phyloP scores from a whole-genome alignment of 2,888 invertebrate species.

The Nipponacmea schrenckii region DNA sequence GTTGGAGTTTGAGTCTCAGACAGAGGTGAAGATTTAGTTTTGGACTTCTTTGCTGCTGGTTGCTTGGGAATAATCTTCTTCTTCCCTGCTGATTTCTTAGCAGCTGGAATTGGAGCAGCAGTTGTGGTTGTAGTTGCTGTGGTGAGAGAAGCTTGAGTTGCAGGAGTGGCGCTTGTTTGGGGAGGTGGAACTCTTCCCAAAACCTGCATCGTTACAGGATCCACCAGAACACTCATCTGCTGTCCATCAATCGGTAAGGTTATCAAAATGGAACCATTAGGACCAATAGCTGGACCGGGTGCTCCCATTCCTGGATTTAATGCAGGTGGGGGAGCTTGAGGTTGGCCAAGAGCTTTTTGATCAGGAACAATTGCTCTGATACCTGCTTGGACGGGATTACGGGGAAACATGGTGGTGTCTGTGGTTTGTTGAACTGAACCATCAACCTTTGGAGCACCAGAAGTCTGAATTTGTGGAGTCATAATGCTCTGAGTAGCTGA shows the following conservation, averaged over 20 bases:
- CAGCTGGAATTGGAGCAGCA: conserved; percentile 6
- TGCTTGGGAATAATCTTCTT: conserved; percentile 14
- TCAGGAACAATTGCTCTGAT: neutral
- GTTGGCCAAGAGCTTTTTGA: neutral
- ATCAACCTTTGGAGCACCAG: neutral
- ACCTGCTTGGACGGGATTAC: conserved; percentile 7
- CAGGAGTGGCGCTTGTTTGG: conserved; percentile 15
- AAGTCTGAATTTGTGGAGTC: conserved; percentile 32
- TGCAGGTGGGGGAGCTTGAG: neutral
- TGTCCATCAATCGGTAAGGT: conserved; percentile 54
- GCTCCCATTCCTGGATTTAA: neutral
- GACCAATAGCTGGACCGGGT: conserved; percentile 18
- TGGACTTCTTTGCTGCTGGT: neutral
- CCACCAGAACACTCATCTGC: conserved; percentile 52
- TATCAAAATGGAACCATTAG: conserved; percentile 57
- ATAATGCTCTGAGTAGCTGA: conserved; percentile 21
- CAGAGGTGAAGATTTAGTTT: neutral
- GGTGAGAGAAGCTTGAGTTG: neutral
- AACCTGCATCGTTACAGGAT: conserved; percentile 52
- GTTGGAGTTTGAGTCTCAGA: neutral
- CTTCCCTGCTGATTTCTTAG: conserved; percentile 11
- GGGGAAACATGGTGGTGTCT: neutral
- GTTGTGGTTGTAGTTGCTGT: conserved; percentile 5
- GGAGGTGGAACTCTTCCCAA: conserved; percentile 19
- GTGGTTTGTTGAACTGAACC: neutral